Evolutionary conservation across 2,888 invertebrate species (phyloP), one percentile per base, ranked within the genome.

Genomic region (Chaitophorus viminalis): DNA sequence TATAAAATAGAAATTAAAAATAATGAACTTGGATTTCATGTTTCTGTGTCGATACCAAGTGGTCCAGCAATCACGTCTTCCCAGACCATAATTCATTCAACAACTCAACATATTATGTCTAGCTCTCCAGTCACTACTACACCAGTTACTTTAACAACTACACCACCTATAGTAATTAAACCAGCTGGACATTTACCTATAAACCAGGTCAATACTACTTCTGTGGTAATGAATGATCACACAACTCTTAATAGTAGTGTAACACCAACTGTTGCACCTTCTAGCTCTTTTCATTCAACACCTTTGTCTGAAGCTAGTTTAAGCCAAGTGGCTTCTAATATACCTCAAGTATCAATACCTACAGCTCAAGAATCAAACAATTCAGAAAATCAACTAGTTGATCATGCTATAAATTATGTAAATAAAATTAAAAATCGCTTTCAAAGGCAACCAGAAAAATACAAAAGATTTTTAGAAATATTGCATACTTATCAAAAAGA

Each of bases 401-500:
- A 99, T 92, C 99, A 99, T 92, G 99, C 99, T 89, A 99, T 99
- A 90, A 98, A 97, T 91, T 99, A 99, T 92, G 99, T 99, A 89
- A 99, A 99, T 92, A 99, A 99, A 93, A 99, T 99, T 89, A 99
- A 99, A 98, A 97, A 97, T 91, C 97, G 99, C 88, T 99, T 99
- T 93, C 97, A 97, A 93, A 95, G 96, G 0, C 98, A 99, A 91
- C 99, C 99, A 83, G 99, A 99, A 91, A 98, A 99, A 91, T 99
- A 99, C 93, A 99, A 99, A 92, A 94, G 97, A 89, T 99, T 99
- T 92, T 93, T 99, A 91, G 99, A 99, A 92, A 99, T 99, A 89
- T 93, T 99, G 25, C 99, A 99, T 92, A 98, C 98, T n/a, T 99
- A 99, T 92, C 99, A 99, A 91, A 97, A 98, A 91, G 98, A 98